phyloP scores from a whole-genome alignment of 2,797 vertebrate species.

The Onychomys torridus region DNA sequence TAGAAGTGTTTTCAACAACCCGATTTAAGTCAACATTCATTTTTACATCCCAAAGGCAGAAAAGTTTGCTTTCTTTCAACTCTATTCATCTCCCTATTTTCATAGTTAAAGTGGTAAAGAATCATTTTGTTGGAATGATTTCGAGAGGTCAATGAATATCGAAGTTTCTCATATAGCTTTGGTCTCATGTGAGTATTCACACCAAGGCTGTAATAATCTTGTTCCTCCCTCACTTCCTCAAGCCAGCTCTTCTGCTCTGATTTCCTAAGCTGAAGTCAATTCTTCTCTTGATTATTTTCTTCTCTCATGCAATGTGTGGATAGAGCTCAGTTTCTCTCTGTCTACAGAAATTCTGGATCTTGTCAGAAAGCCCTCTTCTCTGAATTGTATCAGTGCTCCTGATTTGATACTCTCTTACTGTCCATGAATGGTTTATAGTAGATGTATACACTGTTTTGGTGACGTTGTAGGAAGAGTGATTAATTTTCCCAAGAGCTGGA shows the following conservation, averaged over 20 bases:
- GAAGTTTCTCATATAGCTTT: background rate
- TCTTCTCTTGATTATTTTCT: background rate
- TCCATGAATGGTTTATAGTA: background rate
- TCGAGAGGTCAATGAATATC: background rate
- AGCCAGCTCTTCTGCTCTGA: background rate
- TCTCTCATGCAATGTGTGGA: background rate
- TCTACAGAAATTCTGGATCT: background rate
- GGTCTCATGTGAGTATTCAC: background rate
- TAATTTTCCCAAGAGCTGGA: background rate
- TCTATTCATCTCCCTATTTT: background rate
- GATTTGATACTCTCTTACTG: background rate
- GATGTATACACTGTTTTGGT: background rate
- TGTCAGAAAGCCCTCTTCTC: background rate
- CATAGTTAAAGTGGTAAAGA: slow-evolving; percentile 23
- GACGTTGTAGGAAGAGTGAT: background rate
- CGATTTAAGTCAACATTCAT: slow-evolving; percentile 57
- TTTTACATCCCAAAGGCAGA: slow-evolving; percentile 5
- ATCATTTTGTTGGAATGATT: background rate
- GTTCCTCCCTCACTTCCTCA: background rate
- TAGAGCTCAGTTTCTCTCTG: background rate
- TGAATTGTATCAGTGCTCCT: background rate
- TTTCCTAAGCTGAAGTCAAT: background rate
- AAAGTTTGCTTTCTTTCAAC: background rate
- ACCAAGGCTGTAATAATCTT: background rate
- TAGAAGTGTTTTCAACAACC: slow-evolving; percentile 27